Evolutionary conservation across 37 sponge, comb jelly and placozoan species (phyloP).

Genomic region (Petrosia ficiformis): DNA sequence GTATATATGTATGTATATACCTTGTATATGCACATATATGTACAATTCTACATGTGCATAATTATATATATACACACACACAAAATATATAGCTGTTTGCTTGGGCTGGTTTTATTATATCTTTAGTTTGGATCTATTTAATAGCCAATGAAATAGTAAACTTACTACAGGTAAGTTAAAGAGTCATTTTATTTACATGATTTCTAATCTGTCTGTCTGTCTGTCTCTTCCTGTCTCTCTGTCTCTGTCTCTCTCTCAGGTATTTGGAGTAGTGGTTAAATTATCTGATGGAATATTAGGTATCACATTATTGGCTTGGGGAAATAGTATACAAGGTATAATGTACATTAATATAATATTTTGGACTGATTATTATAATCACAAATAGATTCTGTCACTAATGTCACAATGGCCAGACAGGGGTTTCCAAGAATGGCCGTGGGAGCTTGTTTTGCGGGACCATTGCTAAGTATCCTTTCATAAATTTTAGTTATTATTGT

Average conservation of each 20-base stretch:
- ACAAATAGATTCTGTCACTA: constrained; percentile 84
- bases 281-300: constrained; percentile 92
- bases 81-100: constrained; percentile 83
- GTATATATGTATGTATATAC: background rate
- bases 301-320: constrained; percentile 96
- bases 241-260: too few relatives aligned
- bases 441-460: constrained; percentile 97
- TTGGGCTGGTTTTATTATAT: constrained; percentile 81
- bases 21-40: too few relatives aligned
- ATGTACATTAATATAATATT: background rate
- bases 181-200: too few relatives aligned
- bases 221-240: too few relatives aligned
- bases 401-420: constrained; percentile 90
- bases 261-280: constrained; percentile 82
- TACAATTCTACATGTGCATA: too few relatives aligned
- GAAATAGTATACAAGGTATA: constrained; percentile 95
- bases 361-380: background rate
- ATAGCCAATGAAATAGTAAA: constrained; percentile 94
- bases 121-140: constrained; percentile 94
- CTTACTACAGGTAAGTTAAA: constrained; percentile 71
- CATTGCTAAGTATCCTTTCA: constrained; percentile 86
- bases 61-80: too few relatives aligned
- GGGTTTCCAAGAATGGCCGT: constrained; percentile 97
- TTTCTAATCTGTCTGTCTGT: too few relatives aligned
- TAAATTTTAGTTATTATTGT: too few relatives aligned